phyloP scores from a whole-genome alignment of 37 sponge, comb jelly and placozoan species.

The Lycopodina hypogea region DNA sequence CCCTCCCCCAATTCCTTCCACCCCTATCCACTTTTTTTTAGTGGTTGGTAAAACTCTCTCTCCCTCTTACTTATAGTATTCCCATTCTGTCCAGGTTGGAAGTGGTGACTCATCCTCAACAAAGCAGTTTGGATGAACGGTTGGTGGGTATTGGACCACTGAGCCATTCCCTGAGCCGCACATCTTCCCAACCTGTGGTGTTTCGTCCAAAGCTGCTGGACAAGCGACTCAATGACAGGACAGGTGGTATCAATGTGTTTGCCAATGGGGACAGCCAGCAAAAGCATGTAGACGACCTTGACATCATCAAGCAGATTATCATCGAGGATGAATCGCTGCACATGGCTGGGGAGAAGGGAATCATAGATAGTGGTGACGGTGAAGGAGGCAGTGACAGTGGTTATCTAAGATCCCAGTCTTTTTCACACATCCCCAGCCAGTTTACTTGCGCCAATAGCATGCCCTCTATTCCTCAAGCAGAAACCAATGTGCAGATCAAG shows the following conservation, averaged over 20 bases:
- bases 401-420: constrained; percentile 25
- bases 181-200: constrained; percentile 42
- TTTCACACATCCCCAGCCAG: constrained; percentile 49
- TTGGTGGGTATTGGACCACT: not conserved
- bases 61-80: no score
- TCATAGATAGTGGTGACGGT: not conserved
- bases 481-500: constrained; percentile 24
- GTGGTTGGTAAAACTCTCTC: no score
- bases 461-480: constrained; percentile 37
- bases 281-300: constrained; percentile 52
- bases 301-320: constrained; percentile 63
- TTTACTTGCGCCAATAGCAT: constrained; percentile 16
- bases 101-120: not conserved
- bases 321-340: constrained; percentile 29
- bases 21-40: no score
- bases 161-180: constrained; percentile 17
- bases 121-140: no score
- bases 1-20: no score
- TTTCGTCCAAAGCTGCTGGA: constrained; percentile 20
- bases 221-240: constrained; percentile 9
- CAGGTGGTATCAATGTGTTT: not conserved
- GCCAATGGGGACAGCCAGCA: not conserved
- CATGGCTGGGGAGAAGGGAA: not conserved
- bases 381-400: not conserved
- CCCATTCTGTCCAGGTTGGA: not conserved